Base-by-base conservation (phyloP, 2,113 vertebrate species). In the Butorides virescens region DNA sequence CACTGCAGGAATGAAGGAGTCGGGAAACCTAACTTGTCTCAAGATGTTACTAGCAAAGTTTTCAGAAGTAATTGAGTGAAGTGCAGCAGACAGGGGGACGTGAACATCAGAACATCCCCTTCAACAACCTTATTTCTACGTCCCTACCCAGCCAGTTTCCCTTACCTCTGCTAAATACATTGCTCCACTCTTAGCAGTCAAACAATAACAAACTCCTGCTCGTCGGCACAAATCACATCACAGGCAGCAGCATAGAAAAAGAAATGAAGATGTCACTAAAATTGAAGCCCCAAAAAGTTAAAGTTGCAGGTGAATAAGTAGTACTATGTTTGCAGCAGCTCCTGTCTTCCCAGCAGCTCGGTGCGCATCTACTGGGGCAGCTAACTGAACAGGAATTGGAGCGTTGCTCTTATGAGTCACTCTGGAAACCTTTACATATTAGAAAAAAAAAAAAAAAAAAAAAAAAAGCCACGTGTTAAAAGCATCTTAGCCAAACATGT, bases 391-490 rank as follows among this genome's bases (percentile, higher is more conserved):
- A 88, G 70, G 71, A 95, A 67, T 70, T 68, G 37, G 53, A 93
- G 71, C 2, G 2, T 11, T 92, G 70, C 11, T 92, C 34, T 92
- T 75, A 86, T 96, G 95, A 97, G 66, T 96, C 95, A 97, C 21
- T 58, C 80, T 89, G 74, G 92, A 97, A 97, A 90, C 32, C 39
- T 92, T 82, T 37, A 72, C 32, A 55, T 72, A 74, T 66, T 72
- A n/a, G n/a, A n/a, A n/a, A n/a, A n/a, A n/a, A n/a, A 66, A 66
- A 71, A 67, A 42, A n/a, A 22, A 47, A 37, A 58, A 36, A 66
- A 15, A 55, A 42, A 63, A 36, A 9, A 30, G 13, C 66, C 62
- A 75, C 55, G 84, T 79, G 86, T 91, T 89, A 94, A 87, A 97
- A 95, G 63, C 36, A 39, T 77, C 79, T 79, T 70, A 86, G 77